Percentiles rank a stretch among this genome's conserved stretches.
Evolutionary conservation across 64 coral and sea anemone species (phyloP).

Genomic region (Dendrophyllia cribrosa): DNA sequence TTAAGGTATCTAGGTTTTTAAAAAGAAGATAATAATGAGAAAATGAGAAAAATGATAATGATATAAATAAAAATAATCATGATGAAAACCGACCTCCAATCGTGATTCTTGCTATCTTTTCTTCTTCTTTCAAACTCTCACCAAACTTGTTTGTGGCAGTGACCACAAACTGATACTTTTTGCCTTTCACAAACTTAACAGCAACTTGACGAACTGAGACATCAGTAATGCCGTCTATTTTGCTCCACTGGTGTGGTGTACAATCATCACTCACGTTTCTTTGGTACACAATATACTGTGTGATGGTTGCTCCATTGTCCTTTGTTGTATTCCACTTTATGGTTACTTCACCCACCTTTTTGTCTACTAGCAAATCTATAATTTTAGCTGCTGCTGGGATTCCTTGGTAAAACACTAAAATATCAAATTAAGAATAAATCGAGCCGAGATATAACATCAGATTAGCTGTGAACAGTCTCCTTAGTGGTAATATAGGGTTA

Average conservation of each 20-base stretch:
- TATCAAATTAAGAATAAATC: too few species aligned
- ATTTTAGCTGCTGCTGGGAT: neutral
- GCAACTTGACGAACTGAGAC: neutral
- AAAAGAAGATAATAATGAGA: too few species aligned
- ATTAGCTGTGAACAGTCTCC: too few species aligned
- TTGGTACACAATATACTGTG: constrained; percentile 17
- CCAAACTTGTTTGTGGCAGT: neutral
- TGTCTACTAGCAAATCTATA: neutral
- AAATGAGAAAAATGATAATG: too few species aligned
- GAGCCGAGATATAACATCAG: too few species aligned
- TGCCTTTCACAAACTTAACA: neutral
- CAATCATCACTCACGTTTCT: neutral
- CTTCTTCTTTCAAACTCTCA: neutral
- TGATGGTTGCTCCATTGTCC: neutral
- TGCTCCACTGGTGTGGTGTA: neutral
- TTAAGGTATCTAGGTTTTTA: too few species aligned
- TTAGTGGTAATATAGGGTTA: too few species aligned
- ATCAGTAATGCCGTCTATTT: too few species aligned
- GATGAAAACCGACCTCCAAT: neutral
- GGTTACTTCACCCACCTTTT: neutral
- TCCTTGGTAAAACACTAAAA: neutral
- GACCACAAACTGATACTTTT: neutral
- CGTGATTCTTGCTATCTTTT: neutral
- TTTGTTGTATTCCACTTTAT: neutral
- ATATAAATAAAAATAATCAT: neutral